These are phyloP conservation scores for Aurelia coerulea DNA, from an alignment of 30 jellyfish, hydroid and myxozoan species.

Conservation along the genomic window DNA sequence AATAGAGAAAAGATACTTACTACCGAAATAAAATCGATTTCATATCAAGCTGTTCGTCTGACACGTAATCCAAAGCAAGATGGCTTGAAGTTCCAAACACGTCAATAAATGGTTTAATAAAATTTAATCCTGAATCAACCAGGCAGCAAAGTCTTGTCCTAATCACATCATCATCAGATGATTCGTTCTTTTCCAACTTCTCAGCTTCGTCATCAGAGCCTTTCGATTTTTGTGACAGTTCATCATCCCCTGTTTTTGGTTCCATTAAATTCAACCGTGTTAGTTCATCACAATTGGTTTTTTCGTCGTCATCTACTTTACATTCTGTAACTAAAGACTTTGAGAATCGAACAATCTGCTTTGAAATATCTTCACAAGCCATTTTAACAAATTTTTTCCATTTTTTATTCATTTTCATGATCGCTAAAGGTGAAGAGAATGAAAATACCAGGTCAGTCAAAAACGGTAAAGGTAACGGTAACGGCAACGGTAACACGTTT, in stretches of 20 bases:
- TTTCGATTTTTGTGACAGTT: too few relatives aligned
- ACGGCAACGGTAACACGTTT: too few relatives aligned
- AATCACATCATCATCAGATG: neutral
- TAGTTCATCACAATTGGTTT: neutral
- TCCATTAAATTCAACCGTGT: neutral
- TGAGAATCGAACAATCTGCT: conserved; percentile 18
- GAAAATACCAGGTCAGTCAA: too few relatives aligned
- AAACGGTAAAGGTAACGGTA: too few relatives aligned
- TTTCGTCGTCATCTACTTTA: neutral
- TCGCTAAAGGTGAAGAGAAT: conserved; percentile 4
- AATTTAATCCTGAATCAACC: conserved; percentile 17
- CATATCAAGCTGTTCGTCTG: too few relatives aligned
- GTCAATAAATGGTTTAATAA: conserved; percentile 29
- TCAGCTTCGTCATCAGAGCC: too few relatives aligned
- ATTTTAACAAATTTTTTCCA: conserved; percentile 6
- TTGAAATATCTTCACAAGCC: conserved; percentile 22
- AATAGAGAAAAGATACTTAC: too few relatives aligned
- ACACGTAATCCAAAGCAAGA: too few relatives aligned
- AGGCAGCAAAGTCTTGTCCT: conserved; percentile 41
- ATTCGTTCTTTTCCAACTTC: neutral
- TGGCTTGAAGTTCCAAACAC: neutral
- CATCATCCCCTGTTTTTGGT: too few relatives aligned
- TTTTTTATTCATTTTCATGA: conserved; percentile 4
- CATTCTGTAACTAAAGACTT: conserved; percentile 10
- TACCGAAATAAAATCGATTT: too few relatives aligned